Evolutionary conservation across 2,113 vertebrate species (phyloP), one percentile per base, ranked within the genome.

Genomic region (Myrmecobius fasciatus): DNA sequence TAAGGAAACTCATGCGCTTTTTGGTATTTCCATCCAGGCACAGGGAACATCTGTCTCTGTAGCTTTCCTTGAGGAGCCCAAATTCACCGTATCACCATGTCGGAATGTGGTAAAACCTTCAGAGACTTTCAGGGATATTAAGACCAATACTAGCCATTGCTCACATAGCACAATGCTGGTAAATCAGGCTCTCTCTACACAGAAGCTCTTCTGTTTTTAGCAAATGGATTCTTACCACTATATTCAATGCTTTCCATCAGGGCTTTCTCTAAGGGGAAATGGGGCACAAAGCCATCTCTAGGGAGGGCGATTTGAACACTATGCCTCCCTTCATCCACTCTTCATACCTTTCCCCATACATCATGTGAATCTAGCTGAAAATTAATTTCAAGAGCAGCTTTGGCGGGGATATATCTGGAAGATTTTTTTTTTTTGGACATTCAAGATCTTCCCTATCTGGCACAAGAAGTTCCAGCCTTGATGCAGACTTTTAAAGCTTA

Each of bases 81-180:
- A 5, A 8, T 89, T 94, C 12, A 25, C 28, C 0, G n/a, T 56
- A 56, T 8, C 25, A 20, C 25, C 51, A 75, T 10, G 9, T 52
- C 2, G 25, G 52, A 47, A 8, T 90, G 24, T 6, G 46, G 46
- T 10, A 26, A 22, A 43, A 43, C 5, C 67, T 75, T 75, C 6
- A 20, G 36, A 51, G 25, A n/a, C 91, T 49, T 26, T 31, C 54
- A 51, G 20, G 17, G 51, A 8, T 93, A 83, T 93, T 89, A 92
- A 83, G 48, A 52, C 14, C 91, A 56, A 6, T 89, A 12, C 0
- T 1, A 53, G 49, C 91, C 52, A 67, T 52, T 47, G 46, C 83
- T 46, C 20, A 95, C 60, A 90, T 88, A 95, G 28, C 51, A 95
- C 89, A 90, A 49, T 93, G 89, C 31, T 28, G 51, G 89, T 93